Evolutionary conservation across 2,113 vertebrate species (phyloP).

Genomic region (Scolopax mira): DNA sequence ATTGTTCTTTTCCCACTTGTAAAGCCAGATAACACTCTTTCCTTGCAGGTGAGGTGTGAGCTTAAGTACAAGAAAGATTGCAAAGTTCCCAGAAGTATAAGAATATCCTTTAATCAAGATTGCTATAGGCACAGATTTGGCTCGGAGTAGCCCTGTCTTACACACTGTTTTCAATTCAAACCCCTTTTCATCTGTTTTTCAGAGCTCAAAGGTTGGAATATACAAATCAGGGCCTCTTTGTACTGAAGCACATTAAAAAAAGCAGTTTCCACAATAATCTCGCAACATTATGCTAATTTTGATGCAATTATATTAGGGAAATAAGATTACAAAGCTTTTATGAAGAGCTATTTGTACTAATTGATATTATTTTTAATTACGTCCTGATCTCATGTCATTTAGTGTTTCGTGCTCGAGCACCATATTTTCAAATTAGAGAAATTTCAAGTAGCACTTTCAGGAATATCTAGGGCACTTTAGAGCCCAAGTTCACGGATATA

Average conservation of each 20-base stretch:
- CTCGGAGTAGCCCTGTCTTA: background rate
- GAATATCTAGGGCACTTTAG: background rate
- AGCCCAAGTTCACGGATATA: background rate
- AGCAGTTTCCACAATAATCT: background rate
- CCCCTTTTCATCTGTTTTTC: background rate
- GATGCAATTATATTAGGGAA: background rate
- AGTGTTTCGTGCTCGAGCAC: background rate
- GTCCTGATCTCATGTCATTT: background rate
- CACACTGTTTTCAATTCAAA: background rate
- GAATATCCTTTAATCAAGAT: background rate
- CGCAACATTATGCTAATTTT: background rate
- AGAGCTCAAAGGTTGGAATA: background rate
- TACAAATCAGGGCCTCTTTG: background rate
- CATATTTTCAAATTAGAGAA: background rate
- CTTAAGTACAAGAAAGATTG: background rate
- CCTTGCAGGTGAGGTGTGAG: background rate
- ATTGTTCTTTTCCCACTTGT: background rate
- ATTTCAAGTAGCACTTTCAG: background rate
- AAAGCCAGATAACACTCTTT: background rate
- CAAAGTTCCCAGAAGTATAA: background rate
- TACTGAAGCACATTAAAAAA: background rate
- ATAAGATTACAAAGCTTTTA: background rate
- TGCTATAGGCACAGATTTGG: fast-evolving
- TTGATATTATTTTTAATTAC: background rate
- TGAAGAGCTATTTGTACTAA: background rate